Percentiles rank a stretch among this genome's conserved stretches.
Conservation (phyloP, 2,797 vertebrate genomes). For the Notamacropus eugenii region DNA sequence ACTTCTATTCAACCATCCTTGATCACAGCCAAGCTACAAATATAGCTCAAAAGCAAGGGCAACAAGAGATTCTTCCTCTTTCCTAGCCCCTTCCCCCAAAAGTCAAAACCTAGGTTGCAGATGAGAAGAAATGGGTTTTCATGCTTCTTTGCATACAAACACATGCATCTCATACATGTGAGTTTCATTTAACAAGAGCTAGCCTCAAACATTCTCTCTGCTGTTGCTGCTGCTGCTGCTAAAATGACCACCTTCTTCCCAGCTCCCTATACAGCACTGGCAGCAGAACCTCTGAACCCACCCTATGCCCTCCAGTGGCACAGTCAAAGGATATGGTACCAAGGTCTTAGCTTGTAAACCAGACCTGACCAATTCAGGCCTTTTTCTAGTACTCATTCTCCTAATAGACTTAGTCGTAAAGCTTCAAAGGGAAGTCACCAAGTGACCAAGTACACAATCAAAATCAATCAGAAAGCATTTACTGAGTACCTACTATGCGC, state of each 20-base stretch:
- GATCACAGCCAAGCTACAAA: background rate
- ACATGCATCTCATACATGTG: background rate
- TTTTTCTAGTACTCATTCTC: background rate
- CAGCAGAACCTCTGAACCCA: background rate
- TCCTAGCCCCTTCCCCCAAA: background rate
- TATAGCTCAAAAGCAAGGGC: background rate
- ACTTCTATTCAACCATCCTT: background rate
- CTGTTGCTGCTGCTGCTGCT: background rate
- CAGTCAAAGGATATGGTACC: rapidly evolving
- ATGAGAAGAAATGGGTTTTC: background rate
- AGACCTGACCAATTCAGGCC: background rate
- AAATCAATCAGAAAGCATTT: background rate
- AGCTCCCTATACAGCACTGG: background rate
- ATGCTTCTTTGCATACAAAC: rapidly evolving
- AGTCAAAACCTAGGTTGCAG: background rate
- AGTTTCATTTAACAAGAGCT: background rate
- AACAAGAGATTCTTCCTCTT: background rate
- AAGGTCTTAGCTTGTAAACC: background rate
- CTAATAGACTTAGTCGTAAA: background rate
- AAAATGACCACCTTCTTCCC: background rate
- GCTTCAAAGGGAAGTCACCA: background rate
- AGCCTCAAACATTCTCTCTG: background rate
- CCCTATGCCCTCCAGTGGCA: background rate
- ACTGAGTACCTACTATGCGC: background rate
- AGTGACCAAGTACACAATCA: background rate